Conservation (phyloP, 2,888 invertebrate genomes). For the Cephus sareptanus region DNA sequence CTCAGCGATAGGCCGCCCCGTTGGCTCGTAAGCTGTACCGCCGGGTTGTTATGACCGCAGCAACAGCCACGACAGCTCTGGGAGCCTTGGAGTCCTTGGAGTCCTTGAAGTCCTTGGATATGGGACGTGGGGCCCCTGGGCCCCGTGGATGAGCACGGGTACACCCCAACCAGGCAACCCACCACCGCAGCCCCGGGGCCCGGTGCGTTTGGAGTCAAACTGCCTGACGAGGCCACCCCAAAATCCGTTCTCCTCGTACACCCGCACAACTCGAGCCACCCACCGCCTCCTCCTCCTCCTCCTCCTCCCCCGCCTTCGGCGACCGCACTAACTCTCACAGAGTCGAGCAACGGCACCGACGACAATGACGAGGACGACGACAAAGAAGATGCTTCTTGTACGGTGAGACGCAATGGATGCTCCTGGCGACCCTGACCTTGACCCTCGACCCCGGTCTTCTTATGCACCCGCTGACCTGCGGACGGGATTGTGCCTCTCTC, state of each 20-base stretch:
- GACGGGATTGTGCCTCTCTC: constrained; percentile 54
- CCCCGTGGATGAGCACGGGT: constrained; percentile 54
- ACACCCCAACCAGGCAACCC: constrained; percentile 64
- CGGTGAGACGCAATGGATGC: constrained; percentile 7
- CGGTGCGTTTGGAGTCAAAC: constrained; percentile 61
- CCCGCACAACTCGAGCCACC: constrained; percentile 45
- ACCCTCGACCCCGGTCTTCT: constrained; percentile 41
- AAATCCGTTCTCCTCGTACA: constrained; percentile 48
- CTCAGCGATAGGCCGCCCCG: constrained; percentile 64
- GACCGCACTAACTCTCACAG: constrained; percentile 17
- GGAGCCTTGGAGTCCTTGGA: constrained; percentile 37
- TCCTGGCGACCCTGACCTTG: constrained; percentile 37
- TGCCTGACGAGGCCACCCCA: constrained; percentile 56
- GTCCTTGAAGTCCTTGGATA: constrained; percentile 46
- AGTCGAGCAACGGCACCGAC: constrained; percentile 18
- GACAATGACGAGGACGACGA: constrained; percentile 15
- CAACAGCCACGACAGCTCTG: constrained; percentile 62
- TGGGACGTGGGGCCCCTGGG: constrained; percentile 40
- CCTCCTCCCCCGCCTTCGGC: constrained; percentile 30
- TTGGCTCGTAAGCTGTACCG: constrained; percentile 62
- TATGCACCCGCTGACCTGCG: constrained; percentile 45
- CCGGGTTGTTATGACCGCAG: constrained; percentile 57
- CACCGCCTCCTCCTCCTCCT: constrained; percentile 39
- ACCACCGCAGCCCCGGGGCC: constrained; percentile 63
- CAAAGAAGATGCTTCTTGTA: constrained; percentile 7